phyloP scores from a whole-genome alignment of 2,888 invertebrate genomes.

The Mechanitis messenoides region DNA sequence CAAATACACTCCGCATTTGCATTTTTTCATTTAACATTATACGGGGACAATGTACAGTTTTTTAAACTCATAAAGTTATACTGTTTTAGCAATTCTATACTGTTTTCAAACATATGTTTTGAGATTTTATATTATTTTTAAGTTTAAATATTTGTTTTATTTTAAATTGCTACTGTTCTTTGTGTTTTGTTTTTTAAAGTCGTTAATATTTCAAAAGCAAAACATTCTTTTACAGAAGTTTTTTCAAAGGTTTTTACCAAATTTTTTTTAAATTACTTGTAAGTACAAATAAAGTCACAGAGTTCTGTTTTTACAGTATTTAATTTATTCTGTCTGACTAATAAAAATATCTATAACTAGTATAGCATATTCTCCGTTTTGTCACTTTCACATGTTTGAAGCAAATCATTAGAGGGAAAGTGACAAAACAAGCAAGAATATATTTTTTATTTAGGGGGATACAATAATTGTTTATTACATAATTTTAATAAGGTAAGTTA shows the following conservation, averaged over 20 bases:
- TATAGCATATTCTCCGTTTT: too few species aligned
- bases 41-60: constrained; percentile 35
- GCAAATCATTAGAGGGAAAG: too few species aligned
- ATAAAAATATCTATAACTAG: too few species aligned
- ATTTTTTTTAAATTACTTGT: not conserved
- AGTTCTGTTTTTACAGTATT: too few species aligned
- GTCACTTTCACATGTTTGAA: too few species aligned
- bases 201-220: not conserved
- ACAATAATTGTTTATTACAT: not conserved
- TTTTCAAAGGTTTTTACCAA: not conserved
- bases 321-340: too few species aligned
- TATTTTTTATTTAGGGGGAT: too few species aligned
- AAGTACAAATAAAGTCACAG: too few species aligned
- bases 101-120: constrained; percentile 31
- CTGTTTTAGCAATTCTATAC: constrained; percentile 28
- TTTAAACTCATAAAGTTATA: constrained; percentile 25
- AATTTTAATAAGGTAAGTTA: not conserved
- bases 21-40: constrained; percentile 60
- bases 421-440: too few species aligned
- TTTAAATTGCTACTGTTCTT: constrained; percentile 26
- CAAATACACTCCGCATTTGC: constrained; percentile 49
- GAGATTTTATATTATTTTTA: constrained; percentile 23
- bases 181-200: not conserved
- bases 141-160: constrained; percentile 27
- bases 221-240: not conserved